Percentiles rank a stretch among this genome's conserved stretches.
Evolutionary conservation across 2,797 vertebrate genomes (phyloP).

Genomic region (Vespertilio murinus): DNA sequence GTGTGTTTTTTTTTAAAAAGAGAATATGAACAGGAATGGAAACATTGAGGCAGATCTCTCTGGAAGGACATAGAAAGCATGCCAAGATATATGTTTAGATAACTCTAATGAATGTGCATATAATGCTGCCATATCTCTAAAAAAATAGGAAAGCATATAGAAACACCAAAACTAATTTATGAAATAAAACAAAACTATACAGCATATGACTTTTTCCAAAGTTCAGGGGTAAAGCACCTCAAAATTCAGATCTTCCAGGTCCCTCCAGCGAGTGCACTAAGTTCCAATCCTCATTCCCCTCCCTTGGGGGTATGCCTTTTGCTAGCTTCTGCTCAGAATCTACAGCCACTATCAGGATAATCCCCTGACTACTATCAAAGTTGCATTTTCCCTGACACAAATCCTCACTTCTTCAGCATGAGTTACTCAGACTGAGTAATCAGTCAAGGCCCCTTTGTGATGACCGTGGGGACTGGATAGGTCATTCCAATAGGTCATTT

Average conservation of each 20-base stretch:
- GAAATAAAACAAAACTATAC: not conserved
- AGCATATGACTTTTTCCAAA: not conserved
- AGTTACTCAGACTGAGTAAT: not conserved
- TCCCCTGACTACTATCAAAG: not conserved
- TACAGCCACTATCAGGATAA: not conserved
- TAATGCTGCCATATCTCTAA: too few relatives aligned
- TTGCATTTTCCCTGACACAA: too few relatives aligned
- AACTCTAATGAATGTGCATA: not conserved
- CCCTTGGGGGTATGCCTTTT: not conserved
- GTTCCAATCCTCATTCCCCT: not conserved
- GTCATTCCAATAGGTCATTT: not conserved
- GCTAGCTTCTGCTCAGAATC: not conserved
- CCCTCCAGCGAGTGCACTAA: not conserved
- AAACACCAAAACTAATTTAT: not conserved
- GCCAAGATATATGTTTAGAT: not conserved
- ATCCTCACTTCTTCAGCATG: not conserved
- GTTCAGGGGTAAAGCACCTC: not conserved
- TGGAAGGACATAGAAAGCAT: not conserved
- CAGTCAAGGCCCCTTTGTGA: not conserved
- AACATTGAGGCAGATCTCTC: not conserved
- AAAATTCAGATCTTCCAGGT: not conserved
- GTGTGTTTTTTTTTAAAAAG: too few relatives aligned
- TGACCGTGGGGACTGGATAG: too few relatives aligned
- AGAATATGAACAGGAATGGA: not conserved
- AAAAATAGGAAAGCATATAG: not conserved